phyloP scores from a whole-genome alignment of 2,113 vertebrate genomes.

The Colius striatus region DNA sequence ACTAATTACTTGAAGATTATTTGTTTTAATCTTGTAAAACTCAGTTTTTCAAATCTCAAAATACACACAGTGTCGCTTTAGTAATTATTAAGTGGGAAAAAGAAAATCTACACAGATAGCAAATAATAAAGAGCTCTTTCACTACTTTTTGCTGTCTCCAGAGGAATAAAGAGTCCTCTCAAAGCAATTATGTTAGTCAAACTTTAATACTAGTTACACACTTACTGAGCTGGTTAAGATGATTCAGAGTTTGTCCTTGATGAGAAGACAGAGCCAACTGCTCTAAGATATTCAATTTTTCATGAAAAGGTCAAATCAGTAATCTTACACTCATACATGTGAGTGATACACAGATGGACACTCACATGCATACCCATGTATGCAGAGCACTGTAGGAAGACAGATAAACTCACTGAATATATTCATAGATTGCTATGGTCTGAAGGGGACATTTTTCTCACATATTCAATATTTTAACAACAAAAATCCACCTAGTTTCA shows the following conservation, averaged over 20 bases:
- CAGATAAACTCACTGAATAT: neutral
- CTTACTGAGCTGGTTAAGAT: neutral
- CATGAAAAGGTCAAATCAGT: neutral
- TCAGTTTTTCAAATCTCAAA: neutral
- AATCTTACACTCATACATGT: neutral
- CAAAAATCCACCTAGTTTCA: neutral
- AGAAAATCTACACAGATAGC: neutral
- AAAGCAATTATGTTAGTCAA: neutral
- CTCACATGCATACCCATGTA: accelerated
- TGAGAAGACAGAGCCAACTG: neutral
- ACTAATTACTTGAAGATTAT: neutral
- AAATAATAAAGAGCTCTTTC: neutral
- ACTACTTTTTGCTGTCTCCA: neutral
- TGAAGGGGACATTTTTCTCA: neutral
- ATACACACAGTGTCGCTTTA: neutral
- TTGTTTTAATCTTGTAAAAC: neutral
- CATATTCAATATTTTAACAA: neutral
- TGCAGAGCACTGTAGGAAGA: neutral
- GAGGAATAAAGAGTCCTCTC: neutral
- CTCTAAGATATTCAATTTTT: neutral
- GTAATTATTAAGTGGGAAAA: neutral
- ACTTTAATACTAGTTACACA: neutral
- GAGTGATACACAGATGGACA: neutral
- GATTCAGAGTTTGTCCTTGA: neutral
- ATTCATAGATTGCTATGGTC: neutral